These are phyloP conservation scores for Aromia moschata DNA, from an alignment of 2,888 invertebrate species.

Conservation along the genomic window DNA sequence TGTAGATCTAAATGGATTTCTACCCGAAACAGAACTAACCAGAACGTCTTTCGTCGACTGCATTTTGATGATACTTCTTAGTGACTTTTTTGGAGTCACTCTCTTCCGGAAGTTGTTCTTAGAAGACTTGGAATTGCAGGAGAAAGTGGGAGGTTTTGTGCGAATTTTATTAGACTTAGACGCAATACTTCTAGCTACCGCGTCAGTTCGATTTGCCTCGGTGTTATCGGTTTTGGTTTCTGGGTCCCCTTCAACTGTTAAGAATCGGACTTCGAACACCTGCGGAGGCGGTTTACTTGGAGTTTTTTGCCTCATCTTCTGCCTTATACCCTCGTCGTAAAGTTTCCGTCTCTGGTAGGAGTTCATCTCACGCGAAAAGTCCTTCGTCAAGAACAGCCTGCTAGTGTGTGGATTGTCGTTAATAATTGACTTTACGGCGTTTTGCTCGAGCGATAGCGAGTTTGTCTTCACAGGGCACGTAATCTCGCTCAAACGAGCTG, in stretches of 20 bases:
- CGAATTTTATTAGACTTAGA: not conserved
- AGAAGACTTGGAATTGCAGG: not conserved
- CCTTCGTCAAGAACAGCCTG: conserved; percentile 46
- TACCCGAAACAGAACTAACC: not conserved
- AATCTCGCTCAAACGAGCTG: conserved; percentile 28
- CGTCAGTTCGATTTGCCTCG: not conserved
- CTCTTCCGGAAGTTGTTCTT: not conserved
- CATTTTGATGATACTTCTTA: not conserved
- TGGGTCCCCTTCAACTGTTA: conserved; percentile 37
- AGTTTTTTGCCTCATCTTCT: conserved; percentile 39
- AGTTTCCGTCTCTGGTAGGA: conserved; percentile 46
- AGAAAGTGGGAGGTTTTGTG: not conserved
- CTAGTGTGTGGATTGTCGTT: conserved; percentile 29
- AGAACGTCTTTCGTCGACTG: not conserved
- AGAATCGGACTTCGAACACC: conserved; percentile 47
- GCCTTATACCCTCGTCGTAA: conserved; percentile 44
- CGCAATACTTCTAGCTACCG: no score
- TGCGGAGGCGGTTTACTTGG: conserved; percentile 36
- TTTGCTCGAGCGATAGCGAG: conserved; percentile 34
- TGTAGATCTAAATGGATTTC: not conserved
- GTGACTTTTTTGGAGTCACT: not conserved
- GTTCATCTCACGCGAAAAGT: conserved; percentile 40
- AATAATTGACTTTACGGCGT: conserved; percentile 26
- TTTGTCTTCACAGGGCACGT: conserved; percentile 26
- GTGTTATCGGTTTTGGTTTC: not conserved